phyloP scores from a whole-genome alignment of 2,888 invertebrate genomes.

The Acrocyrtus sp. region DNA sequence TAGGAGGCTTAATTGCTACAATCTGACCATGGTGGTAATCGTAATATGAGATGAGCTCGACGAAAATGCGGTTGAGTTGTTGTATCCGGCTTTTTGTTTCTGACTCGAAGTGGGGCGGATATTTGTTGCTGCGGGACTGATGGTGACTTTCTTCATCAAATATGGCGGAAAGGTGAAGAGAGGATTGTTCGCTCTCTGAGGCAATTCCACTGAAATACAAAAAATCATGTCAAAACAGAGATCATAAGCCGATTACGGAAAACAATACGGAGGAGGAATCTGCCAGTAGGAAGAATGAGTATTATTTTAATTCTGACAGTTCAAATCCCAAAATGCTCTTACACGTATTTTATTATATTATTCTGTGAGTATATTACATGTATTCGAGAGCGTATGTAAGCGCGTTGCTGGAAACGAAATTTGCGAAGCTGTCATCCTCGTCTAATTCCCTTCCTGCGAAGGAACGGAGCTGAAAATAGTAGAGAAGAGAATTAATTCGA shows the following conservation, averaged over 20 bases:
- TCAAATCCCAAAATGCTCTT: neutral
- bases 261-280: too few species aligned
- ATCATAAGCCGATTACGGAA: too few species aligned
- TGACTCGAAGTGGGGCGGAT: conserved; percentile 61
- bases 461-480: conserved; percentile 54
- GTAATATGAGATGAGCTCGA: conserved; percentile 61
- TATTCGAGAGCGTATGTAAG: conserved; percentile 61
- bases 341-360: too few species aligned
- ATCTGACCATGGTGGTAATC: conserved; percentile 62
- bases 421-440: conserved; percentile 59
- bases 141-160: conserved; percentile 62
- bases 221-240: too few species aligned
- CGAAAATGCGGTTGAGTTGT: conserved; percentile 58
- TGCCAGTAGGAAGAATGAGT: neutral
- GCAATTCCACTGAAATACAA: conserved; percentile 56
- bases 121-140: conserved; percentile 53
- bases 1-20: conserved; percentile 60
- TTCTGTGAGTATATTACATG: too few species aligned
- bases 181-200: conserved; percentile 62
- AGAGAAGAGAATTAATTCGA: conserved; percentile 3
- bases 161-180: conserved; percentile 62
- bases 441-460: conserved; percentile 59
- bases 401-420: conserved; percentile 61
- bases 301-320: neutral
- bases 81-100: conserved; percentile 62